A percentile compares a stretch with the other conserved stretches of the same genome.
phyloP scores from a whole-genome alignment of 2,888 invertebrate species.

The Napeogenes inachia region DNA sequence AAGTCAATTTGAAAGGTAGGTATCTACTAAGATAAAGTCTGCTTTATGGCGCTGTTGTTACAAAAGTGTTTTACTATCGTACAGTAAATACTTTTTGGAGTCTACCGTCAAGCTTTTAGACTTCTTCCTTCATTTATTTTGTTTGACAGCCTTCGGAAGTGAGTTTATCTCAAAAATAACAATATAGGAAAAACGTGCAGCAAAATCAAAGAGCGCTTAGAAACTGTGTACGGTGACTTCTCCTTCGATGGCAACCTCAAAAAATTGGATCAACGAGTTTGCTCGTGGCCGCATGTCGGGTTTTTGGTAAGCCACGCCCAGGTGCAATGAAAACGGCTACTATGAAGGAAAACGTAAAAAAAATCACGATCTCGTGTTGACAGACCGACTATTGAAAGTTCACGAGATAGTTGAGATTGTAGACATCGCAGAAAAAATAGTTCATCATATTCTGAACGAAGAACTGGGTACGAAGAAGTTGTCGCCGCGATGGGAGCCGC shows the following conservation, averaged over 20 bases:
- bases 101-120: slow-evolving; percentile 9
- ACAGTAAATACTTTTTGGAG: slow-evolving; percentile 19
- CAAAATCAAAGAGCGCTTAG: slow-evolving; percentile 31
- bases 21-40: no score
- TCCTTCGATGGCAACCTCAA: not conserved
- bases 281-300: slow-evolving; percentile 20
- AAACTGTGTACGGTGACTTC: slow-evolving; percentile 27
- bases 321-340: slow-evolving; percentile 23
- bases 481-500: slow-evolving; percentile 44
- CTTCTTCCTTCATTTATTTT: slow-evolving; percentile 20
- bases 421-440: no score
- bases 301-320: slow-evolving; percentile 32
- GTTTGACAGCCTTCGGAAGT: slow-evolving; percentile 23
- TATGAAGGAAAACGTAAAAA: no score
- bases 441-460: no score
- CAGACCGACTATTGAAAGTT: no score
- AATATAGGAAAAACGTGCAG: slow-evolving; percentile 30
- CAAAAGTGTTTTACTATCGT: slow-evolving; percentile 17
- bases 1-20: no score
- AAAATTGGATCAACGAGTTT: slow-evolving; percentile 32
- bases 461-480: slow-evolving; percentile 37
- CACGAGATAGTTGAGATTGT: no score
- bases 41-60: slow-evolving; percentile 1
- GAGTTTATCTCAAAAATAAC: slow-evolving; percentile 23
- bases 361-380: no score